These are phyloP conservation scores for Mormoops blainvillei DNA, from an alignment of 2,113 vertebrate species.

Conservation along the genomic window DNA sequence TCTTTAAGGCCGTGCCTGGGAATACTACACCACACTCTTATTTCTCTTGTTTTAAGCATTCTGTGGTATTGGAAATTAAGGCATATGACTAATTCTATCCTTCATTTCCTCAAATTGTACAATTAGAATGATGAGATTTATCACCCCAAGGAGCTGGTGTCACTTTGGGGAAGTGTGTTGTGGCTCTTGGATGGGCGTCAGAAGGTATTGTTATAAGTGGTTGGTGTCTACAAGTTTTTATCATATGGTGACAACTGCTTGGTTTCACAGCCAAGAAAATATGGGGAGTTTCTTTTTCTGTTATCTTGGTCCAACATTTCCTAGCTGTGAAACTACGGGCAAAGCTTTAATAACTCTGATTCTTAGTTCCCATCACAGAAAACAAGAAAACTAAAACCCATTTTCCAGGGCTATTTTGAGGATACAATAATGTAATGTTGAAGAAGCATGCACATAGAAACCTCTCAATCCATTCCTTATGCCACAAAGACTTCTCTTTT, in stretches of 20 bases:
- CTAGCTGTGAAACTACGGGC: background rate
- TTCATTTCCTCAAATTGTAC: constrained; percentile 5
- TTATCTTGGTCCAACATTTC: background rate
- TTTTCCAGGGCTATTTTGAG: background rate
- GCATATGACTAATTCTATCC: background rate
- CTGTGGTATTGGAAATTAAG: constrained; percentile 26
- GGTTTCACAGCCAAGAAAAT: background rate
- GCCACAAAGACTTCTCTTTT: background rate
- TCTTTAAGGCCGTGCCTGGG: background rate
- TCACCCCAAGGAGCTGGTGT: background rate
- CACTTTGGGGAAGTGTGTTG: background rate
- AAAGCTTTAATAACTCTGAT: background rate
- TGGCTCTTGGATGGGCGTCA: background rate
- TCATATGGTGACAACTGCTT: background rate
- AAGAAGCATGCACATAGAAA: background rate
- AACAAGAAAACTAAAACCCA: background rate
- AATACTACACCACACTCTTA: background rate
- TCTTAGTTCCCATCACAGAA: background rate
- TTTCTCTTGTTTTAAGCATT: constrained; percentile 10
- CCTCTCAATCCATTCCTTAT: background rate
- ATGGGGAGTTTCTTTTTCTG: background rate
- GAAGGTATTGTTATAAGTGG: background rate
- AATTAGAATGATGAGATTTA: background rate
- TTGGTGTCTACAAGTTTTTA: background rate
- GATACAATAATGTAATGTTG: background rate